These are phyloP conservation scores for Tetragnatha versicolor DNA, from an alignment of 1,140 invertebrate species.

Conservation along the genomic window DNA sequence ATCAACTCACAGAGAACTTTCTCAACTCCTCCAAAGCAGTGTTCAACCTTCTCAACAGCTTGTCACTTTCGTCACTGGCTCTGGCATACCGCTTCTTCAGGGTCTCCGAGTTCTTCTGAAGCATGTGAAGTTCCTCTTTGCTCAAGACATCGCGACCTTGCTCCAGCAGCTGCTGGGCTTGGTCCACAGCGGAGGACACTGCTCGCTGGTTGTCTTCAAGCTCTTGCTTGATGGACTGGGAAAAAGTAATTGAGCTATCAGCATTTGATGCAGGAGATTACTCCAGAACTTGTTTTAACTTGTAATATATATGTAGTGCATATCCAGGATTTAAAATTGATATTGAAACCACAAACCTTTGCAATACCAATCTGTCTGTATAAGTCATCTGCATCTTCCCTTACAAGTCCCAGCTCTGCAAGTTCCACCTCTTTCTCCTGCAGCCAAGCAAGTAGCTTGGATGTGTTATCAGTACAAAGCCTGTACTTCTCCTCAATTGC, in stretches of 20 bases:
- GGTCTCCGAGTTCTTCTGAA: slow-evolving; percentile 83
- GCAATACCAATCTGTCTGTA: slow-evolving; percentile 85
- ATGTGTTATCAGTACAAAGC: slow-evolving; percentile 83
- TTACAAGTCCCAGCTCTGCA: slow-evolving; percentile 84
- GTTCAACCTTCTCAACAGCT: slow-evolving; percentile 76
- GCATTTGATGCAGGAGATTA: neutral
- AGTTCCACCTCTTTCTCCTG: slow-evolving; percentile 84
- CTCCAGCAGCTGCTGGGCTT: slow-evolving; percentile 87
- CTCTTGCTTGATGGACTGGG: slow-evolving; percentile 89
- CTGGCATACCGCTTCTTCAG: slow-evolving; percentile 85
- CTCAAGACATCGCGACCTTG: slow-evolving; percentile 89
- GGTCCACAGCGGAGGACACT: slow-evolving; percentile 85
- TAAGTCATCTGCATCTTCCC: slow-evolving; percentile 86
- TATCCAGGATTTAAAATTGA: neutral
- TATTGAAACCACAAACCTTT: slow-evolving; percentile 74
- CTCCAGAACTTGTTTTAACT: neutral
- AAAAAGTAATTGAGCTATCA: neutral
- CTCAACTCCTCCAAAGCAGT: slow-evolving; percentile 85
- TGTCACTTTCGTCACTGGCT: slow-evolving; percentile 78
- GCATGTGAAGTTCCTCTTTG: slow-evolving; percentile 82
- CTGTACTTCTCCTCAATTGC: slow-evolving; percentile 93
- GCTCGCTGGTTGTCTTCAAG: slow-evolving; percentile 84
- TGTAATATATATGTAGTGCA: neutral
- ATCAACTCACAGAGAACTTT: slow-evolving; percentile 71
- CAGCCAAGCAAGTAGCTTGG: slow-evolving; percentile 87